phyloP scores from a whole-genome alignment of 2,113 vertebrate genomes.

The Gobius niger region DNA sequence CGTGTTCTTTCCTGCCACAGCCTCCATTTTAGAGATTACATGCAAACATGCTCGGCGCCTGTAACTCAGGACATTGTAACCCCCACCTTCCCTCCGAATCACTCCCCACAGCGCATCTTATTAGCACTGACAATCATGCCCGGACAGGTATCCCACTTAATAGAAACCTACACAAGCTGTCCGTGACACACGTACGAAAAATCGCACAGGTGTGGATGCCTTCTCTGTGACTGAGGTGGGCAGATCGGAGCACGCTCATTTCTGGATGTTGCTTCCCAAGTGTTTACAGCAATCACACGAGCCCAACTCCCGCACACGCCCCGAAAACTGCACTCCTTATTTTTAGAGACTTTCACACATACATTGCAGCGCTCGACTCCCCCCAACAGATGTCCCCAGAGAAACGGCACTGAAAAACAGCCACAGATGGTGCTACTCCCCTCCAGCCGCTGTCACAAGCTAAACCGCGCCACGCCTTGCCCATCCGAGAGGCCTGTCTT shows the following conservation, averaged over 20 bases:
- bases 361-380: slow-evolving; percentile 39
- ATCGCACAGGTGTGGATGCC: slow-evolving; percentile 64
- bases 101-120: slow-evolving; percentile 51
- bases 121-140: slow-evolving; percentile 69
- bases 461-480: slow-evolving; percentile 29
- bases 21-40: slow-evolving; percentile 71
- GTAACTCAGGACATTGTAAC: slow-evolving; percentile 39
- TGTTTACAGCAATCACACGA: slow-evolving; percentile 40
- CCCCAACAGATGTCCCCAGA: slow-evolving; percentile 51
- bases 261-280: slow-evolving; percentile 48
- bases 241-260: slow-evolving; percentile 59
- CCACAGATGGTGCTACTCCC: slow-evolving; percentile 69
- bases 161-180: slow-evolving; percentile 15
- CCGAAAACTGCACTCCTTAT: slow-evolving; percentile 16
- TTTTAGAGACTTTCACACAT: slow-evolving; percentile 43
- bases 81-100: slow-evolving; percentile 30
- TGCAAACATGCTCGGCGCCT: slow-evolving; percentile 61
- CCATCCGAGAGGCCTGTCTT: slow-evolving; percentile 37
- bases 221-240: slow-evolving; percentile 63
- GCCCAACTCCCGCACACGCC: slow-evolving; percentile 2
- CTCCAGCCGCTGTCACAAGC: slow-evolving; percentile 55
- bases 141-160: slow-evolving; percentile 54
- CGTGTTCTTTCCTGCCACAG: slow-evolving; percentile 71
- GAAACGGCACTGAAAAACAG: slow-evolving; percentile 57
- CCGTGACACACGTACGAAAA: slow-evolving; percentile 13